Base-by-base conservation (phyloP, 2,888 invertebrate species). In the Eurois occulta region DNA sequence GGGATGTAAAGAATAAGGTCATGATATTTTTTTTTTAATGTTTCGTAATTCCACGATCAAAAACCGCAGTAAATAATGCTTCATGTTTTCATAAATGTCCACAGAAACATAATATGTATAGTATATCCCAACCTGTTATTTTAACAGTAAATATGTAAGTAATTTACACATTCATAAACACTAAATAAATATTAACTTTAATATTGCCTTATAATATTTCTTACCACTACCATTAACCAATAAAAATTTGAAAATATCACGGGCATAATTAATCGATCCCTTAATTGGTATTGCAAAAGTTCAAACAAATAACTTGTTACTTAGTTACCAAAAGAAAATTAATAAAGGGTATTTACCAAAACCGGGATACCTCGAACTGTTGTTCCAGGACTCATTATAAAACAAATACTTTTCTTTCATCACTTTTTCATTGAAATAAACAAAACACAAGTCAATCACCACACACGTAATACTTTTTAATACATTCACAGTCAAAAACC, bases 301-400 rank as follows among this genome's bases (percentile, higher is more conserved):
- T 72, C 16, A 1, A 58, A 38, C 7, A 7, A 60, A 58, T 48
- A 43, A 32, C 16, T 55, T 35, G 18, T 43, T 43, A 35, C 16
- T 66, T 64, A 81, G 38, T 66, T 60, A 81, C 16, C 28, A 66
- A 62, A 74, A 5, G 46, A 74, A 69, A 75, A 74, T 77, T 66
- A 86, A 71, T 64, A 72, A 75, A 69, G 60, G 66, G 86, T 92
- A 92, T 90, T 93, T 92, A 94, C 94, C 94, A 92, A 91, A 92
- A 91, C 86, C 88, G 90, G 91, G 89, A 91, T 91, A 91, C 90
- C 89, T 91, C 90, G 90, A 79, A 86, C 80, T 80, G 80, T 87
- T 85, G 87, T 91, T 90, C 87, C 89, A 87, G 85, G 86, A 81
- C 83, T 85, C 87, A 90, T 87, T 77, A 70, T 73, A 84, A 81